Conservation (phyloP, 1,140 invertebrate genomes). For the Hyles vespertilio region DNA sequence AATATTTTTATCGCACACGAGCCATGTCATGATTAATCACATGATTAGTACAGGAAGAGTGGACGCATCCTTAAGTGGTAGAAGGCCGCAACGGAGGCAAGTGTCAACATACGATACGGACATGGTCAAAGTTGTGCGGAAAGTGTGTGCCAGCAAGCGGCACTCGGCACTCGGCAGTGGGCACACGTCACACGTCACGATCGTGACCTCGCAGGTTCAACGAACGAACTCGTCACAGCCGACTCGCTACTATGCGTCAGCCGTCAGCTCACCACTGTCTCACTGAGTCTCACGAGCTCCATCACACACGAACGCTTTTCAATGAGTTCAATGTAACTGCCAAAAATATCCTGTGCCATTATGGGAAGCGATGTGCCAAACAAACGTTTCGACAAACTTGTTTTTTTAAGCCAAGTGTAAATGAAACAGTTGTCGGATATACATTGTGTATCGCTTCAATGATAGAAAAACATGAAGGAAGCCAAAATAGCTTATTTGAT, state of each 20-base stretch:
- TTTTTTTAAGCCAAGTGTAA: no score
- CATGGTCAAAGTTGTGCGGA: constrained; percentile 25
- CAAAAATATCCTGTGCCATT: constrained; percentile 1
- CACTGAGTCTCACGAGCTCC: constrained; percentile 17
- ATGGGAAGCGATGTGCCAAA: no score
- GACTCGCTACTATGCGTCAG: constrained; percentile 30
- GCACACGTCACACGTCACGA: constrained; percentile 30
- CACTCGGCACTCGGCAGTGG: background rate
- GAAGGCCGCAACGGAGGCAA: no score
- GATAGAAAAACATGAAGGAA: no score
- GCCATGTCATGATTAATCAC: no score
- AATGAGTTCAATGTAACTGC: constrained; percentile 3
- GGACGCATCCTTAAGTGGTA: no score
- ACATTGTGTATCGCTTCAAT: no score
- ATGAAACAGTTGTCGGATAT: no score
- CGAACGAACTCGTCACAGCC: constrained; percentile 38
- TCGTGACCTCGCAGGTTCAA: constrained; percentile 50
- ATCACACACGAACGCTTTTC: constrained; percentile 8
- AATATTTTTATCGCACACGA: no score
- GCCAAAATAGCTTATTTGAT: no score
- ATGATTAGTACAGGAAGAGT: no score
- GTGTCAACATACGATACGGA: background rate
- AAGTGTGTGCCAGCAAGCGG: constrained; percentile 27
- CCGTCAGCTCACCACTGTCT: constrained; percentile 28
- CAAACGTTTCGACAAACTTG: no score